Percentiles rank a stretch among this genome's conserved stretches.
phyloP scores from a whole-genome alignment of 2,797 vertebrate genomes.

The Hafferia zeledoni region DNA sequence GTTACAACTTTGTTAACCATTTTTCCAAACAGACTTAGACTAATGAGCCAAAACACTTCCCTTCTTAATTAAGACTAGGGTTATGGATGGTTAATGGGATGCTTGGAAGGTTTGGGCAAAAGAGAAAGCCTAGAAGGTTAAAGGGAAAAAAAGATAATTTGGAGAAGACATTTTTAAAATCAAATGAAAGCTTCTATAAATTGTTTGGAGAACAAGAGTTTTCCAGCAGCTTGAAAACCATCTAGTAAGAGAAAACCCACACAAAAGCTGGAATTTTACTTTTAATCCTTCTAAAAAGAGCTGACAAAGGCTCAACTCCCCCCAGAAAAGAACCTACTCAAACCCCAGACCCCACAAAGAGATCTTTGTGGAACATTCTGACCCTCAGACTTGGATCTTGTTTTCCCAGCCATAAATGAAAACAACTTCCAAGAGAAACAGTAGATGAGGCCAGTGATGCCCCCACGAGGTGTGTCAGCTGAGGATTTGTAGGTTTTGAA shows the following conservation, averaged over 20 bases:
- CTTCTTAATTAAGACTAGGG: slow-evolving; percentile 47
- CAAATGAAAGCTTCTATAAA: not conserved
- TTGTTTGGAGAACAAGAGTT: not conserved
- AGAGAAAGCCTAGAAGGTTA: not conserved
- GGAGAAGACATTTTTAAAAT: not conserved
- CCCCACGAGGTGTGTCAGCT: not conserved
- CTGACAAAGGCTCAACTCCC: not conserved
- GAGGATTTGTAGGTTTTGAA: not conserved
- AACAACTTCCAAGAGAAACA: not conserved
- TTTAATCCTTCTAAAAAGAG: not conserved
- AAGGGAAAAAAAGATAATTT: not conserved
- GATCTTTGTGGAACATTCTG: not conserved
- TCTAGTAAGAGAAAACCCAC: not conserved
- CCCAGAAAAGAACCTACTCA: not conserved
- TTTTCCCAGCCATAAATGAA: not conserved
- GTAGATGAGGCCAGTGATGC: not conserved
- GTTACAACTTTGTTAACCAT: slow-evolving; percentile 49
- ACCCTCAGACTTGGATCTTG: not conserved
- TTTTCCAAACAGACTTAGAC: slow-evolving; percentile 56
- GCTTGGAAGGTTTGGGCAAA: not conserved
- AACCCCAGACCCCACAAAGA: not conserved
- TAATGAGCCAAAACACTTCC: slow-evolving; percentile 48
- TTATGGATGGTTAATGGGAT: not conserved
- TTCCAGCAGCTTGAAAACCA: not conserved
- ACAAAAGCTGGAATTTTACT: not conserved